Percentiles rank a stretch among this genome's conserved stretches.
These are phyloP conservation scores for Onychomys torridus DNA, from an alignment of 2,797 vertebrate species.

Conservation along the genomic window DNA sequence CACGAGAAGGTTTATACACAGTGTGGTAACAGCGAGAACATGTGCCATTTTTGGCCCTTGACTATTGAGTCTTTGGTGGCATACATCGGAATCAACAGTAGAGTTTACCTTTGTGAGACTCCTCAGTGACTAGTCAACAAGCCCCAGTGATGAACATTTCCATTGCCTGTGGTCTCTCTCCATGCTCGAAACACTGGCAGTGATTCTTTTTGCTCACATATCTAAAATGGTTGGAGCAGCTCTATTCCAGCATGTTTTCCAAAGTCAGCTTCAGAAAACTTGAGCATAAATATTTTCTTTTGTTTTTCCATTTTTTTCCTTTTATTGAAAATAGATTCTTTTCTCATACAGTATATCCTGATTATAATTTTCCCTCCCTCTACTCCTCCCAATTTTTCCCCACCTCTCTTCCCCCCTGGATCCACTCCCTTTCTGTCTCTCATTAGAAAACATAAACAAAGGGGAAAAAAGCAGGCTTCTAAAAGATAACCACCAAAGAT, in stretches of 20 bases:
- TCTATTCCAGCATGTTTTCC: not conserved
- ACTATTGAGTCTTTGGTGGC: conserved; percentile 44
- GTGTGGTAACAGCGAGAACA: not conserved
- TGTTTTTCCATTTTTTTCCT: not conserved
- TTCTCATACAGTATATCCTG: not conserved
- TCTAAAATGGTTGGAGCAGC: not conserved
- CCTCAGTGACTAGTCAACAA: not conserved
- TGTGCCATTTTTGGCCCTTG: conserved; percentile 2
- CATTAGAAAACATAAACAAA: not conserved
- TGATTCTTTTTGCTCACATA: not conserved
- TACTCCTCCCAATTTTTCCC: not conserved
- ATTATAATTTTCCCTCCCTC: not conserved
- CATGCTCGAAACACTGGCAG: conserved; percentile 5
- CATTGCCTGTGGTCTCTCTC: conserved; percentile 27
- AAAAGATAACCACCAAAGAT: not conserved
- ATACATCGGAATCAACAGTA: conserved; percentile 12
- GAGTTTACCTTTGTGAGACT: conserved; percentile 5
- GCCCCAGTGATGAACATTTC: not conserved
- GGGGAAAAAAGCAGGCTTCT: not conserved
- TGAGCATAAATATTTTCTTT: not conserved
- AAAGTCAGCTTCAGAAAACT: conserved; percentile 1
- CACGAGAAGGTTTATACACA: too few species aligned
- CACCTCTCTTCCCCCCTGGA: not conserved
- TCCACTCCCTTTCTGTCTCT: not conserved
- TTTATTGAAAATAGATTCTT: not conserved